These are phyloP conservation scores for Coelogynopora nodosa DNA, from an alignment of 2,888 invertebrate species.

Conservation along the genomic window DNA sequence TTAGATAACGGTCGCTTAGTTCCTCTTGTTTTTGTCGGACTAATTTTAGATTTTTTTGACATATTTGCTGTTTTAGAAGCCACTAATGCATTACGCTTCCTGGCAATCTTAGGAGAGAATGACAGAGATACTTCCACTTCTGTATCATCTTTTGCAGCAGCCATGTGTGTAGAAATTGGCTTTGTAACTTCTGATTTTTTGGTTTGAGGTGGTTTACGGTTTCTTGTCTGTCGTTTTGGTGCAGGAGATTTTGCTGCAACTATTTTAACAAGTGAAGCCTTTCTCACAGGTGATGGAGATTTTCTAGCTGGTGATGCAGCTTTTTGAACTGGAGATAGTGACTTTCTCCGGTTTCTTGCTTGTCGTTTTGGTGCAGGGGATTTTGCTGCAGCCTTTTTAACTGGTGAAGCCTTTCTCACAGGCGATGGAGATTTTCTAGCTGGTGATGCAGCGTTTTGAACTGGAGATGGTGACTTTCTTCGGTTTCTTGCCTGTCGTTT, in stretches of 20 bases:
- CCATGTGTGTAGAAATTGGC: not conserved
- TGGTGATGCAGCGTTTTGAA: not conserved
- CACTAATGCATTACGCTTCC: not conserved
- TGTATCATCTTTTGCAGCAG: not conserved
- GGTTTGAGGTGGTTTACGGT: not conserved
- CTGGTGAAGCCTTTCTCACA: not conserved
- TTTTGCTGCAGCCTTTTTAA: not conserved
- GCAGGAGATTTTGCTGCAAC: not conserved
- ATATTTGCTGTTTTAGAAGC: not conserved
- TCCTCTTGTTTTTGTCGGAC: not conserved
- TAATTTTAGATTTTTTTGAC: not conserved
- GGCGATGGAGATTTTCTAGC: not conserved
- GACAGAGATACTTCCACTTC: slow-evolving; percentile 3
- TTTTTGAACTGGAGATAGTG: not conserved
- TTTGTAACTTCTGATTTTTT: not conserved
- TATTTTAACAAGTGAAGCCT: not conserved
- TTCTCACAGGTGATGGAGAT: not conserved
- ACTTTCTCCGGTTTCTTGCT: not conserved
- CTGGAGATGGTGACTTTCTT: not conserved
- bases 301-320: not conserved
- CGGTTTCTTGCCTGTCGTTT: not conserved
- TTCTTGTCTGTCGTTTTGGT: not conserved
- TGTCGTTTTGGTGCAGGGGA: not conserved
- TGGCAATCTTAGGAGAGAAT: not conserved
- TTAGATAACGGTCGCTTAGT: no score